Percentiles rank a stretch among this genome's conserved stretches.
Evolutionary conservation across 2,113 vertebrate genomes (phyloP).

Genomic region (Tragelaphus imberbis): DNA sequence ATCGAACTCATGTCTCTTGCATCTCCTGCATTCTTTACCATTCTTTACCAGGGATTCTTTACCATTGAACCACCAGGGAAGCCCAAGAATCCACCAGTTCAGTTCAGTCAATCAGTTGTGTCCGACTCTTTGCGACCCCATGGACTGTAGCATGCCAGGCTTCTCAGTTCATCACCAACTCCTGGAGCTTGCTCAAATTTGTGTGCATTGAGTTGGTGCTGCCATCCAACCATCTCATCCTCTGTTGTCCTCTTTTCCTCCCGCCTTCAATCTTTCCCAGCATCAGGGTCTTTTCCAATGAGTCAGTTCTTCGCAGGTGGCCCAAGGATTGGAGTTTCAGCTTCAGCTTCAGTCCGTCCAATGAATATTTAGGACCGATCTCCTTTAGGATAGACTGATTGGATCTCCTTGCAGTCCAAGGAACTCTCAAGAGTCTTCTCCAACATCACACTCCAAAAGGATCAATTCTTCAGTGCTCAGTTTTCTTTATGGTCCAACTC

Average conservation of each 20-base stretch:
- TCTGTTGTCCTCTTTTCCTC: neutral
- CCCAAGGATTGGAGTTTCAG: neutral
- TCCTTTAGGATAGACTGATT: neutral
- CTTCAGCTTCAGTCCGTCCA: neutral
- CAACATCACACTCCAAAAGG: neutral
- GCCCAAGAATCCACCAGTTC: neutral
- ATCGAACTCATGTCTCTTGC: neutral
- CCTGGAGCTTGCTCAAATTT: neutral
- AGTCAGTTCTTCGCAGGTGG: neutral
- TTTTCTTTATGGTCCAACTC: neutral
- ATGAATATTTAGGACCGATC: neutral
- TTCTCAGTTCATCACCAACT: neutral
- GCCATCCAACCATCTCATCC: neutral
- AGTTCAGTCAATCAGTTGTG: neutral
- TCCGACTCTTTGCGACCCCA: fast-evolving
- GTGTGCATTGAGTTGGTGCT: neutral
- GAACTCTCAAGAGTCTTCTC: neutral
- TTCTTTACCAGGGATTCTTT: too few relatives aligned
- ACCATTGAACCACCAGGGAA: neutral
- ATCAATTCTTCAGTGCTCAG: neutral
- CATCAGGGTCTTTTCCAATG: neutral
- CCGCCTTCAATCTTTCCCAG: fast-evolving
- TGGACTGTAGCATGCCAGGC: neutral
- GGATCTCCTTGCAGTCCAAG: neutral
- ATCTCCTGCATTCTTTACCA: neutral